Evolutionary conservation across 2,113 vertebrate species (phyloP).

Genomic region (Antechinus flavipes): DNA sequence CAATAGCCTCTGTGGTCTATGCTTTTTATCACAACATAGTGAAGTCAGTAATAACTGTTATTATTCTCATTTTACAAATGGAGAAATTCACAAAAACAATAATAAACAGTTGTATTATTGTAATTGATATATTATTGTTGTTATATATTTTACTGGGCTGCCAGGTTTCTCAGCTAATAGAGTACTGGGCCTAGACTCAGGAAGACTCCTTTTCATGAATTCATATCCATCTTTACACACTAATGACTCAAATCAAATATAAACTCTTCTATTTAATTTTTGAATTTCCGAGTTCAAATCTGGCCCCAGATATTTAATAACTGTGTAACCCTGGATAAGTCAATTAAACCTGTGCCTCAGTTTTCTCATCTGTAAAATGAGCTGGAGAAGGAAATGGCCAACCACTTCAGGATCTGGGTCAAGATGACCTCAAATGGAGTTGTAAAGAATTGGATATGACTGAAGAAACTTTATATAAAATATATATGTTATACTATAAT

Average conservation of each 20-base stretch:
- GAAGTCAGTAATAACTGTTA: background rate
- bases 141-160: background rate
- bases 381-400: background rate
- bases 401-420: no score
- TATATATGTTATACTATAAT: no score
- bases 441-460: background rate
- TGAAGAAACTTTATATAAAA: background rate
- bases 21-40: background rate
- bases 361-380: background rate
- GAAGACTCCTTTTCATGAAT: background rate
- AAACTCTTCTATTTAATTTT: no score
- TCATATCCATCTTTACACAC: no score
- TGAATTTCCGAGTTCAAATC: background rate
- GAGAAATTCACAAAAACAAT: background rate
- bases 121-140: background rate
- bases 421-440: background rate
- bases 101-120: background rate
- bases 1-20: background rate
- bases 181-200: background rate
- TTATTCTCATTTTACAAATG: background rate
- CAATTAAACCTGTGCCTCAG: background rate
- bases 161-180: background rate
- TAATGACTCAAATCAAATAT: no score
- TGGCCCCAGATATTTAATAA: background rate
- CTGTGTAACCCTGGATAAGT: background rate